Evolutionary conservation across 2,797 vertebrate species (phyloP), one percentile per base, ranked within the genome.

Genomic region (Macropodus opercularis): DNA sequence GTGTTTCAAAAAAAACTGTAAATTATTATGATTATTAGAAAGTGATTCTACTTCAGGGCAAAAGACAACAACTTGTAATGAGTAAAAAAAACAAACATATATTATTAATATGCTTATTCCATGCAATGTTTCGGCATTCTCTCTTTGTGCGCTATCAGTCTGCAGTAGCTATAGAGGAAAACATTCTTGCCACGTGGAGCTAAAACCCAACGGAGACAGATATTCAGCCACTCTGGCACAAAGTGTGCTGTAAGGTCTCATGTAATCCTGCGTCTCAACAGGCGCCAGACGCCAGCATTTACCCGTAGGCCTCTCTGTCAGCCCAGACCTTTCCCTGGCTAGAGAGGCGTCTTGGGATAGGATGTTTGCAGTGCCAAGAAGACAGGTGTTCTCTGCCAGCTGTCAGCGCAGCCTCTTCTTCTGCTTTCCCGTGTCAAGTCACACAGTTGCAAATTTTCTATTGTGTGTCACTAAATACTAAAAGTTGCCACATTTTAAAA

Each of bases 301-400:
- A 90, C 87, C 88, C 82, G 69, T 75, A 90, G 89, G 87, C 85
- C 79, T 77, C 72, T 87, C 70, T 86, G 80, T 88, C 82, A 83
- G 78, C 79, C 64, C 63, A 87, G 85, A 90, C 84, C 85, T 88
- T 83, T 91, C 78, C 62, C 78, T 83, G 83, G 80, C 85, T 81
- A 64, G 73, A 73, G 58, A 72, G 63, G 82, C 80, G 86, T 89
- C 81, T 82, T 85, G 90, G 89, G 89, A 91, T 74, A 32, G 57
- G 62, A 84, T 79, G 78, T 73, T 77, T 77, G 79, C 80, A 70
- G 75, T 87, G 83, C 83, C 81, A 86, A 87, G 82, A 79, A 88
- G 85, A 85, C 90, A 91, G 90, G 87, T 92, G 90, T 86, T 90
- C 75, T 60, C 59, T 72, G 85, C 90, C 91, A 92, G 89, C 90